Base-by-base conservation (phyloP, 2,113 vertebrate genomes). In the Empidonax traillii region DNA sequence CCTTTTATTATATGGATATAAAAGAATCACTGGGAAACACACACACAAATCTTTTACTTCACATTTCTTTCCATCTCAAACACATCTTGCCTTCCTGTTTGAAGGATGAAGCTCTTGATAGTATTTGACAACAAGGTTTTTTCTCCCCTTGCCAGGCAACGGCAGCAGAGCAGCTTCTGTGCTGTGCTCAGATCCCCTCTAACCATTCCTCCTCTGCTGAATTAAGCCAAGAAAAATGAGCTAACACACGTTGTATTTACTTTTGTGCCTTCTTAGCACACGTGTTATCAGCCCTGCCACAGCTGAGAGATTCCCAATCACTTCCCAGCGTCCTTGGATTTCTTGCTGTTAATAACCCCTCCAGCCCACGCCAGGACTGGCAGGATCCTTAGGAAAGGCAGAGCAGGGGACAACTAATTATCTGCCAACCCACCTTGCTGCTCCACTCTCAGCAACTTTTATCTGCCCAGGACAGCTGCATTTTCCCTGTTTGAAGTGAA, bases 401-500 rank as follows among this genome's bases (percentile, higher is more conserved):
- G 90, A 52, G 95, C 95, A 93, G 92, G 81, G 97, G 96, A 96
- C 97, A 96, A 93, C 97, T 97, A 96, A 98, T 98, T 98, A 98
- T 98, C 98, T 97, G 41, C 93, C 96, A 85, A 91, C 97, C 97
- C 98, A 98, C 98, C 98, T 98, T 98, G 98, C 98, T 89, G 73
- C 91, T 75, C 74, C 43, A 4, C 89, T 31, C 95, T 93, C 74
- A 30, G 95, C 97, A 92, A 97, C 98, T 98, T 98, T 98, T 98
- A 98, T 98, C 98, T 96, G 97, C 90, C 14, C 25, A 68, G 98
- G 94, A 96, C 98, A 98, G 98, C 97, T 97, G 98, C 96, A 9
- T 79, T 89, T 89, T 63, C 75, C 5, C 49, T 4, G 95, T 98
- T 92, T 98, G 98, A 98, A 98, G 98, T 87, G 89, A 47, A 95